phyloP scores from a whole-genome alignment of 2,888 invertebrate species.

The Pteria penguin region DNA sequence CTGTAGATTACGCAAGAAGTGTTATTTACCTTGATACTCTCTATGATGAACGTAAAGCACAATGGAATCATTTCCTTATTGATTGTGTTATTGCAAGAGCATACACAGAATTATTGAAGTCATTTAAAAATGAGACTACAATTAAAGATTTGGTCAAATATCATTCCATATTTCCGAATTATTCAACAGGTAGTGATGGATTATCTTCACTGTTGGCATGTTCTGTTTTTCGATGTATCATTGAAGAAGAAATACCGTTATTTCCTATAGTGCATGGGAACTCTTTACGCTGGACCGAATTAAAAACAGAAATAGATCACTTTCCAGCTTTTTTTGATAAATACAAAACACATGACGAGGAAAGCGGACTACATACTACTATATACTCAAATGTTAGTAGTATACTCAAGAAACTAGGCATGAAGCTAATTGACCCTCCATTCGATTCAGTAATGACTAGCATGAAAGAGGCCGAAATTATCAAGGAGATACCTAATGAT shows the following conservation, averaged over 20 bases:
- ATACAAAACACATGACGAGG: no score
- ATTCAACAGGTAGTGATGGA: neutral
- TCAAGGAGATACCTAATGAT: no score
- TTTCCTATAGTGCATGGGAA: neutral
- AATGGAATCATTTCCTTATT: constrained; percentile 66
- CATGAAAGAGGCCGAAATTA: no score
- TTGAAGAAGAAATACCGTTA: neutral
- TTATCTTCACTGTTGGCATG: no score
- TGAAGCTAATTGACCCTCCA: constrained; percentile 26
- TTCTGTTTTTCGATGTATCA: constrained; percentile 2
- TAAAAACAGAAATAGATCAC: neutral
- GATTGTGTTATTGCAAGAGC: constrained; percentile 60
- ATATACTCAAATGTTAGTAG: neutral
- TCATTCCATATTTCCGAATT: constrained; percentile 26
- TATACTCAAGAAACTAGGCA: constrained; percentile 16
- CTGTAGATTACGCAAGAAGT: constrained; percentile 51
- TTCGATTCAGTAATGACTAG: neutral
- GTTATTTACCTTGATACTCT: constrained; percentile 37
- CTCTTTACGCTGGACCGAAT: neutral
- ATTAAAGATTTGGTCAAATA: no score
- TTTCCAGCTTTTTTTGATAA: constrained; percentile 12
- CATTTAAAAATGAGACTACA: no score
- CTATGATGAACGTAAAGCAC: constrained; percentile 23
- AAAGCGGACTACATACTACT: no score
- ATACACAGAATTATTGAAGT: constrained; percentile 41